Evolutionary conservation across 2,888 invertebrate genomes (phyloP), one percentile per base, ranked within the genome.

Genomic region (Drosophila flavopinicola): DNA sequence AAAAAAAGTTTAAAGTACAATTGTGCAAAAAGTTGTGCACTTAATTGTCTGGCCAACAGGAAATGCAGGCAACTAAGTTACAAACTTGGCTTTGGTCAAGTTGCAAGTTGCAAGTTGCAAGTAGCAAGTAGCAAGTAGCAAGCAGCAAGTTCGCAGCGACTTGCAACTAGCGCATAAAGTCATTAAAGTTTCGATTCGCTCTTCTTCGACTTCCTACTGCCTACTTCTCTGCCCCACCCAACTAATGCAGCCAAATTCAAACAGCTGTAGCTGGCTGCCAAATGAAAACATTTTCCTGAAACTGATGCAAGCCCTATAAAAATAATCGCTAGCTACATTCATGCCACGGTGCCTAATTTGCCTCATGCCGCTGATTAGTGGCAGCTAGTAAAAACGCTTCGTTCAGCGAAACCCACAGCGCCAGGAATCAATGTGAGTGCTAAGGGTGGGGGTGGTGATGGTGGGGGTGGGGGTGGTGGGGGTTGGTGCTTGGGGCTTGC

Each of bases 121-220:
- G 38, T 24, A 2, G 56, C 59, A 38, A 38, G 44, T 49, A 45
- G 54, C 63, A 30, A 35, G 42, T 11, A 23, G 47, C 47, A 45
- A 39, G 52, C 39, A 17, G 53, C 44, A 39, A 64, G 60, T 69
- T 66, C 45, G 44, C 60, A 44, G 66, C 44, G 5, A 59, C 59
- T 60, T 64, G 61, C 82, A 61, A 69, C 70, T 85, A 70, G 74
- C 77, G 80, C 80, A 80, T 85, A 76, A 85, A 80, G 84, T 85
- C 80, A 80, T 80, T 80, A 85, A 85, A 83, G 80, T 83, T 83
- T 64, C 72, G 72, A 80, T 82, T 64, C 76, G 76, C 75, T 83
- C n/a, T n/a, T n/a, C n/a, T 85, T 51, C 39, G 38, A n/a, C n/a
- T n/a, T n/a, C n/a, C n/a, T n/a, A n/a, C n/a, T 45, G 23, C 25